Percentiles rank a stretch among this genome's conserved stretches.
Conservation (phyloP, 2,113 vertebrate species). For the Aplodontia rufa region DNA sequence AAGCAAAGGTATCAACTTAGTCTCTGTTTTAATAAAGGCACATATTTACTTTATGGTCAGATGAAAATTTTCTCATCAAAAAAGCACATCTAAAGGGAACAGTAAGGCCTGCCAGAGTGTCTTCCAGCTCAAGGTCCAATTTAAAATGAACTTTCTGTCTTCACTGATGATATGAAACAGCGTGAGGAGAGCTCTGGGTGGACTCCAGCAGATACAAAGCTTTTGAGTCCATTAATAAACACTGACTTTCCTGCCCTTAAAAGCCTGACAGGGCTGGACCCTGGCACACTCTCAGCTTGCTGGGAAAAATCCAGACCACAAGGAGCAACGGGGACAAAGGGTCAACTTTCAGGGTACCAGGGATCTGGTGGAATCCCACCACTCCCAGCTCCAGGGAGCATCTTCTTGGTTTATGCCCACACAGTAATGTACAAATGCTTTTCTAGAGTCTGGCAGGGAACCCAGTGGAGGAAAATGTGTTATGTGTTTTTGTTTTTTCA, state of each 20-base stretch:
- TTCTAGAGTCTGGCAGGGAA: slow-evolving; percentile 31
- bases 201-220: not conserved
- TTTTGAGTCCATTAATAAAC: slow-evolving; percentile 1
- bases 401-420: not conserved
- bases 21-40: not conserved
- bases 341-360: not conserved
- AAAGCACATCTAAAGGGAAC: not conserved
- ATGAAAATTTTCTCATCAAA: slow-evolving; percentile 44
- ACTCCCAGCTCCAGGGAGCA: not conserved
- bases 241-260: slow-evolving; percentile 9
- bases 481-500: not conserved
- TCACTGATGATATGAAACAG: slow-evolving; percentile 57
- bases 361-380: not conserved
- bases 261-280: not conserved
- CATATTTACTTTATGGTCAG: not conserved
- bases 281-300: not conserved
- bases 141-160: slow-evolving; percentile 61
- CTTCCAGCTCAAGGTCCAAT: not conserved
- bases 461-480: not conserved
- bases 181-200: not conserved
- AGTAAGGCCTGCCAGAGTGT: not conserved
- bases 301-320: not conserved
- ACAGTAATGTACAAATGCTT: not conserved
- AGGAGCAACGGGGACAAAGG: not conserved
- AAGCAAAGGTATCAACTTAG: not conserved